Percentiles rank a stretch among this genome's conserved stretches.
Conservation (phyloP, 2,113 vertebrate genomes). For the Tupaia tana region DNA sequence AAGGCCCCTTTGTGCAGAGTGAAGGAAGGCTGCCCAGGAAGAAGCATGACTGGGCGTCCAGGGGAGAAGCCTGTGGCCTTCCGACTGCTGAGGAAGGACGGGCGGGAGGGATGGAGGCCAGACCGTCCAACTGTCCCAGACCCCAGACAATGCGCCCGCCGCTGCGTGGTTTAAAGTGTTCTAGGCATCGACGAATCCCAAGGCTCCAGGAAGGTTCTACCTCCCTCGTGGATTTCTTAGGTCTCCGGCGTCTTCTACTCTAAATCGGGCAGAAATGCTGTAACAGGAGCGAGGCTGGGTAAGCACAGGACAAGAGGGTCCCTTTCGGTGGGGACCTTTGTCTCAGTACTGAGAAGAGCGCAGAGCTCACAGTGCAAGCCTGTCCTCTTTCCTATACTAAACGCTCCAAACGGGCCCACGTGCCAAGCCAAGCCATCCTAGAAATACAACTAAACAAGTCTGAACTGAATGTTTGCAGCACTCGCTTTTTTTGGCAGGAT, state of each 20-base stretch:
- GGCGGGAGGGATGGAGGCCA: neutral
- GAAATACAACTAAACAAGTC: neutral
- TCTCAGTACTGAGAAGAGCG: neutral
- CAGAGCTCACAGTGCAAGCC: neutral
- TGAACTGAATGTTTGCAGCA: neutral
- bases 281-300: neutral
- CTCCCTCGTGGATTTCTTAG: neutral
- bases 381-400: conserved; percentile 2
- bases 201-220: neutral
- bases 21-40: neutral
- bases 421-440: conserved; percentile 24
- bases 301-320: neutral
- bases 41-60: neutral
- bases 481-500: neutral
- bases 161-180: neutral
- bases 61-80: neutral
- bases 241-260: neutral
- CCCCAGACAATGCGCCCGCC: too few relatives aligned
- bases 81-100: neutral
- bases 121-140: neutral
- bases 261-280: conserved; percentile 4
- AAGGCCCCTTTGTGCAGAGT: neutral
- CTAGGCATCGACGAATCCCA: neutral
- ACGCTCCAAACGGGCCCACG: neutral
- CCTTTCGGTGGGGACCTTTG: neutral